phyloP scores from a whole-genome alignment of 2,888 invertebrate species.

The Mylabris sibirica region DNA sequence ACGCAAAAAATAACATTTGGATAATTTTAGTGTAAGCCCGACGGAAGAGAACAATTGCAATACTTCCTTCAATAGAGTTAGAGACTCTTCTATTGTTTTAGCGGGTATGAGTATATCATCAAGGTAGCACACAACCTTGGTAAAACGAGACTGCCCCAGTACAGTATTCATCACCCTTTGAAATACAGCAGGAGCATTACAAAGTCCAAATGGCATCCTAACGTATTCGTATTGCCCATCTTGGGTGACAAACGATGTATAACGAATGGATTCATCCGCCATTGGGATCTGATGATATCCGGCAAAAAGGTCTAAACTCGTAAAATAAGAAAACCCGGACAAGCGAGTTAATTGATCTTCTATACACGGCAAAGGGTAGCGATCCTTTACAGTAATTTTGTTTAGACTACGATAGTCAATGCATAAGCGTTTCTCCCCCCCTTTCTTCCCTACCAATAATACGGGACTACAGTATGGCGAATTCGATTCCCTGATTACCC shows the following conservation, averaged over 20 bases:
- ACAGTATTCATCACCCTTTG: slow-evolving; percentile 44
- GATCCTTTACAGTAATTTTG: slow-evolving; percentile 44
- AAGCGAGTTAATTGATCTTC: slow-evolving; percentile 46
- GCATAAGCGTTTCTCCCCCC: slow-evolving; percentile 38
- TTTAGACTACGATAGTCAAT: slow-evolving; percentile 49
- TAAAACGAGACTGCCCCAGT: slow-evolving; percentile 22
- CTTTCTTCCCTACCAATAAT: slow-evolving; percentile 42
- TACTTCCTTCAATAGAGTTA: too few relatives aligned
- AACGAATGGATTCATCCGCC: slow-evolving; percentile 38
- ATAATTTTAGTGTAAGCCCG: slow-evolving; percentile 27
- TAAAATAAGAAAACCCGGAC: slow-evolving; percentile 42
- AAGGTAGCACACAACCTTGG: slow-evolving; percentile 24
- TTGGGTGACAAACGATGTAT: slow-evolving; percentile 49
- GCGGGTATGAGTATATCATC: slow-evolving; percentile 32
- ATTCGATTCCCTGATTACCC: slow-evolving; percentile 37
- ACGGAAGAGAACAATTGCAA: slow-evolving; percentile 20
- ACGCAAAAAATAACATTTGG: slow-evolving; percentile 31
- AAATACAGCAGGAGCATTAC: slow-evolving; percentile 51
- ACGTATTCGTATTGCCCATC: slow-evolving; percentile 50
- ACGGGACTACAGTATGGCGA: slow-evolving; percentile 42
- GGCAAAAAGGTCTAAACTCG: slow-evolving; percentile 45
- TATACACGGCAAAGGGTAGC: slow-evolving; percentile 49
- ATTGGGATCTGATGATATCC: slow-evolving; percentile 52
- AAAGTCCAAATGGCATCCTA: slow-evolving; percentile 35
- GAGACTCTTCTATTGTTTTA: slow-evolving; percentile 20